Conservation (phyloP, 2,888 invertebrate species). For the Tethea ocularis region DNA sequence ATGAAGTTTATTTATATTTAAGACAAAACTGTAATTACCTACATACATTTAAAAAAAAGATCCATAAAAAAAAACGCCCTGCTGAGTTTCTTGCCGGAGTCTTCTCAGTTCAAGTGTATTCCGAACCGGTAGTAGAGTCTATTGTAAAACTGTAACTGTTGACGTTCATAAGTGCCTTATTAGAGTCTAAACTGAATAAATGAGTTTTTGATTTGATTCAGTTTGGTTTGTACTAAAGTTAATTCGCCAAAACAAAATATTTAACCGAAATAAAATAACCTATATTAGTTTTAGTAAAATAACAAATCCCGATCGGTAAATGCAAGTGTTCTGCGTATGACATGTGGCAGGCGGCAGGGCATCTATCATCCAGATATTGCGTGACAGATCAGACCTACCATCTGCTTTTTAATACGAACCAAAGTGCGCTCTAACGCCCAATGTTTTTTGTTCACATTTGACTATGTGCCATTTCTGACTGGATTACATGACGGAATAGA, state of each 20-base stretch:
- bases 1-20: no score
- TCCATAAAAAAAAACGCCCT: no score
- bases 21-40: no score
- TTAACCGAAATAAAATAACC: not conserved
- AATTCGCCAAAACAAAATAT: not conserved
- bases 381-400: constrained; percentile 38
- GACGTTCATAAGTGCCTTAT: no score
- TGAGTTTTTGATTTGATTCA: no score
- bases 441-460: constrained; percentile 7
- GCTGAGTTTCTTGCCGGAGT: no score
- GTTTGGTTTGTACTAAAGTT: no score
- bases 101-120: no score
- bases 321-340: constrained; percentile 40
- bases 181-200: no score
- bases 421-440: constrained; percentile 9
- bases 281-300: constrained; percentile 6
- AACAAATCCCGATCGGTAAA: constrained; percentile 39
- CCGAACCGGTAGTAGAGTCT: no score
- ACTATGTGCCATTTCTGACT: not conserved
- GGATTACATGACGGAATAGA: not conserved
- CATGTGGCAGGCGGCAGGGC: constrained; percentile 46
- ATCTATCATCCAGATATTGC: constrained; percentile 70
- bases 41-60: no score
- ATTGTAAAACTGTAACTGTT: no score
- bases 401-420: constrained; percentile 33